Conservation (phyloP, 1,140 invertebrate species). For the Manduca sexta region DNA sequence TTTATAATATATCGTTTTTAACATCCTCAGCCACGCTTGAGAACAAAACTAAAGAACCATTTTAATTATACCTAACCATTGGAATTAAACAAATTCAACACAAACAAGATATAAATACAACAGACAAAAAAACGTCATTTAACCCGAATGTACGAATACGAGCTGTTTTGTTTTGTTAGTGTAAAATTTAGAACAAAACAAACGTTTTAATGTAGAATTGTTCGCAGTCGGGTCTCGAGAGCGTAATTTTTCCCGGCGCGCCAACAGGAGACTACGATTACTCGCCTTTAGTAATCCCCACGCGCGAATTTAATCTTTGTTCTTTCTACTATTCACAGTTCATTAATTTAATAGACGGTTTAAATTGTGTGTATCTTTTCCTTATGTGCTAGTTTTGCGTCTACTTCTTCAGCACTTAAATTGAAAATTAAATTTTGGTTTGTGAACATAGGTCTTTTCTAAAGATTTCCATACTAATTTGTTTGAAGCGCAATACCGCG, state of each 20-base stretch:
- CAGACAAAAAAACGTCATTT: not conserved
- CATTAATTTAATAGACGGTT: constrained; percentile 15
- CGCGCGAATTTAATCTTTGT: constrained; percentile 25
- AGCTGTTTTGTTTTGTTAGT: not conserved
- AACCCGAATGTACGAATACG: not conserved
- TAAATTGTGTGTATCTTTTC: not conserved
- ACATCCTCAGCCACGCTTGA: no score
- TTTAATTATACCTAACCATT: no score
- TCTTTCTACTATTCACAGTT: constrained; percentile 12
- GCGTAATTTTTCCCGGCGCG: constrained; percentile 22
- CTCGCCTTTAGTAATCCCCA: constrained; percentile 25
- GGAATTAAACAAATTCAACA: no score
- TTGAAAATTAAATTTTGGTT: no score
- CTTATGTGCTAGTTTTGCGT: no score
- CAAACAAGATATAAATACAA: not conserved
- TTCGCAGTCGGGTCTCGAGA: constrained; percentile 14
- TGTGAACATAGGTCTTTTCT: no score
- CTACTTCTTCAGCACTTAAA: no score
- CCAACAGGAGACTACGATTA: constrained; percentile 21
- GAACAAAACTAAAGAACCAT: no score
- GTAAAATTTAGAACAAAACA: constrained; percentile 13
- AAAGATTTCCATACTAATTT: no score
- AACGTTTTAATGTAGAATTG: constrained; percentile 25
- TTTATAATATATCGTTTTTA: no score
- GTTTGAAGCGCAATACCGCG: no score